These are phyloP conservation scores for Ophioninae sp. DNA, from an alignment of 2,888 invertebrate species.

Conservation along the genomic window DNA sequence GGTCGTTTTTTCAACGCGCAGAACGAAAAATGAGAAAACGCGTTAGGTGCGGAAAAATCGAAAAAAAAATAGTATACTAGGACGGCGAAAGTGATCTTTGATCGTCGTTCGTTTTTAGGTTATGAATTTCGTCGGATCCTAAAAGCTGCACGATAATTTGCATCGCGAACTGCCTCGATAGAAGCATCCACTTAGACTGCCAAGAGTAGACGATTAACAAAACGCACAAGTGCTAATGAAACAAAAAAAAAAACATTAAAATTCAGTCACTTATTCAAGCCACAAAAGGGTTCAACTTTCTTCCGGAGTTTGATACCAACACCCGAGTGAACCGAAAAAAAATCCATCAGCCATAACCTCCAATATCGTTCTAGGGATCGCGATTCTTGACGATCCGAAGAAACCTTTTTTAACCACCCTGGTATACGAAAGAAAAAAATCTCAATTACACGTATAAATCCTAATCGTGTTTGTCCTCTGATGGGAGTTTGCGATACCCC, in stretches of 20 bases:
- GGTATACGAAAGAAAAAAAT: slow-evolving; percentile 19
- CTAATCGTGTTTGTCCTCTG: slow-evolving; percentile 55
- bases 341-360: not conserved
- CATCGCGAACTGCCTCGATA: no score
- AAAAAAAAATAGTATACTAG: slow-evolving; percentile 33
- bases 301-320: no score
- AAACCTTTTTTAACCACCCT: slow-evolving; percentile 11
- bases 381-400: not conserved
- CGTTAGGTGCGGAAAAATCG: not conserved
- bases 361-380: not conserved
- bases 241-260: no score
- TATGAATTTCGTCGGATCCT: not conserved
- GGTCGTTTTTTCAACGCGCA: not conserved
- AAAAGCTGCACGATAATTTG: not conserved
- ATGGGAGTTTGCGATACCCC: slow-evolving; percentile 32
- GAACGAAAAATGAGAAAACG: slow-evolving; percentile 4
- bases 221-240: not conserved
- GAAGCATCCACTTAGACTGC: not conserved
- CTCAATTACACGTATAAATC: slow-evolving; percentile 24
- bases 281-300: no score
- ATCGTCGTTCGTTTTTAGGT: no score
- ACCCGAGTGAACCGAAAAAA: not conserved
- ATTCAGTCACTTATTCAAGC: no score
- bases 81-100: not conserved
- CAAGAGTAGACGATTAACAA: not conserved